Percentiles rank a stretch among this genome's conserved stretches.
phyloP scores from a whole-genome alignment of 2,797 vertebrate genomes.

The Hydrolagus colliei region DNA sequence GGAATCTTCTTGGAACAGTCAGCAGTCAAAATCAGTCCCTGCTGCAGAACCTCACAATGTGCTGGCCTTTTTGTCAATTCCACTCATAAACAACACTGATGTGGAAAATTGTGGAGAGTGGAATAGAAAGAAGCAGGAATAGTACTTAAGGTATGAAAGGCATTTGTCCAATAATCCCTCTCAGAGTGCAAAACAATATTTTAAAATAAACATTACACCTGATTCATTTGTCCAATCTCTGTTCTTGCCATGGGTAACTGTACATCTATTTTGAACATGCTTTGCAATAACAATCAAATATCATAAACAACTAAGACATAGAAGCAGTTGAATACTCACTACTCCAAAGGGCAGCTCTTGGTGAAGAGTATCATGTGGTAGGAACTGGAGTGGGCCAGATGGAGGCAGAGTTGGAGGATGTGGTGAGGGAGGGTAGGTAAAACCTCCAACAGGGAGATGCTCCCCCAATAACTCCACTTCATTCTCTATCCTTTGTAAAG shows the following conservation, averaged over 20 bases:
- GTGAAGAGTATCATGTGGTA: slow-evolving; percentile 84
- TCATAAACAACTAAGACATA: not conserved
- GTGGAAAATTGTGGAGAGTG: not conserved
- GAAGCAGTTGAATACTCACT: slow-evolving; percentile 57
- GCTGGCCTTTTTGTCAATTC: not conserved
- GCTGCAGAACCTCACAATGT: not conserved
- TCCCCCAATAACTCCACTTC: slow-evolving; percentile 90
- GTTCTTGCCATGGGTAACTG: not conserved
- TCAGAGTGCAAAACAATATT: not conserved
- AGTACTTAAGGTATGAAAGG: not conserved
- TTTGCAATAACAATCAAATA: not conserved
- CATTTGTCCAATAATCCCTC: not conserved
- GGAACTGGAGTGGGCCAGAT: slow-evolving; percentile 86
- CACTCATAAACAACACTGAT: not conserved
- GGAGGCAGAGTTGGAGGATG: slow-evolving; percentile 75
- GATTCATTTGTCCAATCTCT: not conserved
- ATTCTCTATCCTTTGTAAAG: slow-evolving; percentile 92
- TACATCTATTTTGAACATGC: too few species aligned
- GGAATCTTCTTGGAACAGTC: not conserved
- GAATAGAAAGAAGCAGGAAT: not conserved
- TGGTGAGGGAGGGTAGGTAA: slow-evolving; percentile 75
- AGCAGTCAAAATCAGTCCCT: not conserved
- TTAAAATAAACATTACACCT: too few species aligned
- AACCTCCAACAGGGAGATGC: slow-evolving; percentile 82
- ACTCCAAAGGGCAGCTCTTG: slow-evolving; percentile 87